Conservation (phyloP, 1,140 invertebrate species). For the Belonocnema kinseyi region DNA sequence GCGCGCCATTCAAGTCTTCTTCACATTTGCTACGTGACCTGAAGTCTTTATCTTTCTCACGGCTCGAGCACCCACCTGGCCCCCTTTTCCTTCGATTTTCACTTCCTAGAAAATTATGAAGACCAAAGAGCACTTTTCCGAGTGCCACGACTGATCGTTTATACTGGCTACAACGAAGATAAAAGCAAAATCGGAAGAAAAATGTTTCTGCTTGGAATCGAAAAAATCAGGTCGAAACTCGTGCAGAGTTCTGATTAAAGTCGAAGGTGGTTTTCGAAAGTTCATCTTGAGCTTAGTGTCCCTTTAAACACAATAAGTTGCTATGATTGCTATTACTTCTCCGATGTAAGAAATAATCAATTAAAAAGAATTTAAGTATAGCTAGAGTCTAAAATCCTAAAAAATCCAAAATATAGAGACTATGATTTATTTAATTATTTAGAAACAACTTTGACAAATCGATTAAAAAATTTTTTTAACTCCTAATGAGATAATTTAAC, state of each 20-base stretch:
- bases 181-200: not conserved
- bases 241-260: not conserved
- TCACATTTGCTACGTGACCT: slow-evolving; percentile 31
- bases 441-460: too few species aligned
- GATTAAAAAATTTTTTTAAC: too few species aligned
- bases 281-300: not conserved
- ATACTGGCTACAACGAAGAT: not conserved
- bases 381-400: too few species aligned
- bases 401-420: too few species aligned
- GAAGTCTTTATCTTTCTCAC: slow-evolving; percentile 27
- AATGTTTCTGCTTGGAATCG: not conserved
- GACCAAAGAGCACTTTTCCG: slow-evolving; percentile 3
- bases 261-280: not conserved
- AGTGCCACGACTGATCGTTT: not conserved
- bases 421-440: too few species aligned
- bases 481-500: too few species aligned
- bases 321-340: not conserved
- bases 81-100: not conserved
- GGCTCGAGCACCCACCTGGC: not conserved
- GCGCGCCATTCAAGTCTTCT: slow-evolving; percentile 5
- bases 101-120: slow-evolving; percentile 19
- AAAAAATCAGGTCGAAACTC: slow-evolving; percentile 2
- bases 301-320: not conserved
- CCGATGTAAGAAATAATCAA: not conserved
- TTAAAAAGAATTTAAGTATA: not conserved